phyloP scores from a whole-genome alignment of 2,113 vertebrate genomes.

The Saiga tatarica region DNA sequence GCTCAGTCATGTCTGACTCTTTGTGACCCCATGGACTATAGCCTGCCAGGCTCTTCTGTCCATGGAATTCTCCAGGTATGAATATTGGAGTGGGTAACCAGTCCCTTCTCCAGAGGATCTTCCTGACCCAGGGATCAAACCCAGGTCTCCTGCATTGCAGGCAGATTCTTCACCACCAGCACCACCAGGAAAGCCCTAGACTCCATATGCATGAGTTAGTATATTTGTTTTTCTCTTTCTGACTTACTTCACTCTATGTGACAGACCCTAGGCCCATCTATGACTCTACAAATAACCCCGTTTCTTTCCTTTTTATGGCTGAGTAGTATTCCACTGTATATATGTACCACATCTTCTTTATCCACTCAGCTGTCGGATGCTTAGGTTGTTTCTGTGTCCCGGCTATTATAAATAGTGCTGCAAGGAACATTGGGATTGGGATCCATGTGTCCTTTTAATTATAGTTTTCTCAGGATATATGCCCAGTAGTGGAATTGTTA shows the following conservation, averaged over 20 bases:
- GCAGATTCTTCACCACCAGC: background rate
- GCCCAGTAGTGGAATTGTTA: background rate
- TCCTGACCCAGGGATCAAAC: background rate
- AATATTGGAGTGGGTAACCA: background rate
- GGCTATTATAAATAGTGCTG: fast-evolving
- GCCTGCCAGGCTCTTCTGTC: background rate
- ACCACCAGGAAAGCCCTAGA: background rate
- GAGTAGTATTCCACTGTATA: background rate
- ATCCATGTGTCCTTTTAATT: background rate
- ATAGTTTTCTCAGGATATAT: background rate
- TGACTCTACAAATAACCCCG: background rate
- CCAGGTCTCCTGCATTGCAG: background rate
- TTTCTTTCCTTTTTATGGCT: background rate
- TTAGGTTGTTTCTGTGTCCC: background rate
- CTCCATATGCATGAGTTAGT: background rate
- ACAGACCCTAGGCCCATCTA: background rate
- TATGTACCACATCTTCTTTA: background rate
- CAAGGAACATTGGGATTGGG: background rate
- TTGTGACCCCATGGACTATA: background rate
- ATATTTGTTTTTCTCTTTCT: background rate
- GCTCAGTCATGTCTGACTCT: background rate
- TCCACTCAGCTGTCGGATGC: background rate
- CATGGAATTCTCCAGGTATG: background rate
- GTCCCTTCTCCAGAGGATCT: background rate
- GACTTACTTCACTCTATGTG: background rate